phyloP scores from a whole-genome alignment of 2,113 vertebrate species.

The Zosterops borbonicus region DNA sequence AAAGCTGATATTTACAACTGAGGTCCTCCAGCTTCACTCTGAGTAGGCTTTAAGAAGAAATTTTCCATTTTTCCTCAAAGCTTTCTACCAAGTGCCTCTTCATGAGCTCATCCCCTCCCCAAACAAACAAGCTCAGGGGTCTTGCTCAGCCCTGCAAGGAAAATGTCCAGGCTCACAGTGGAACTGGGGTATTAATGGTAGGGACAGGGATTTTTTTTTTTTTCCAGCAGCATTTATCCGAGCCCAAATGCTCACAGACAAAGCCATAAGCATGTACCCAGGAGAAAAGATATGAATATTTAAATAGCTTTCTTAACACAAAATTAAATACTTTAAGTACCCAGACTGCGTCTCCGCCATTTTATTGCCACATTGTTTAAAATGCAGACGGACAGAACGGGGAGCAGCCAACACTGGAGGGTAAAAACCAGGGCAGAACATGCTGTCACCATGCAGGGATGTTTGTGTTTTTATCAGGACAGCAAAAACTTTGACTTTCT shows the following conservation, averaged over 20 bases:
- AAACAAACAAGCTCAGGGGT: neutral
- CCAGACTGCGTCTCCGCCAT: neutral
- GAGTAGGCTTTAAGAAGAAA: neutral
- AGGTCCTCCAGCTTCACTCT: neutral
- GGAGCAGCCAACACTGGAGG: rapidly evolving
- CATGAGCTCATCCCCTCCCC: neutral
- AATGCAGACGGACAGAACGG: neutral
- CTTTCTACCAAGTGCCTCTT: neutral
- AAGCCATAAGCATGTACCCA: constrained; percentile 10
- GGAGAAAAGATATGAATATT: constrained; percentile 53
- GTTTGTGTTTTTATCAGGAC: neutral
- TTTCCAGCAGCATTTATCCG: neutral
- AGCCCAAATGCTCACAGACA: neutral
- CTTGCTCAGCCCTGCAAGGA: neutral
- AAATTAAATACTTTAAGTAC: constrained; percentile 61
- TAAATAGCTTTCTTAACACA: constrained; percentile 56
- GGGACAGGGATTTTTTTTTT: neutral
- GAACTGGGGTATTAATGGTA: neutral
- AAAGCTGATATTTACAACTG: neutral
- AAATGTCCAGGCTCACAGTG: neutral
- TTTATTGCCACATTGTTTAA: constrained; percentile 15
- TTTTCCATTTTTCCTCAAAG: neutral
- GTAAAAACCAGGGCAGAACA: neutral
- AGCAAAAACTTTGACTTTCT: neutral
- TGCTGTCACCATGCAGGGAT: neutral